Base-by-base conservation (phyloP, 2,113 vertebrate species). In the Pandion haliaetus region DNA sequence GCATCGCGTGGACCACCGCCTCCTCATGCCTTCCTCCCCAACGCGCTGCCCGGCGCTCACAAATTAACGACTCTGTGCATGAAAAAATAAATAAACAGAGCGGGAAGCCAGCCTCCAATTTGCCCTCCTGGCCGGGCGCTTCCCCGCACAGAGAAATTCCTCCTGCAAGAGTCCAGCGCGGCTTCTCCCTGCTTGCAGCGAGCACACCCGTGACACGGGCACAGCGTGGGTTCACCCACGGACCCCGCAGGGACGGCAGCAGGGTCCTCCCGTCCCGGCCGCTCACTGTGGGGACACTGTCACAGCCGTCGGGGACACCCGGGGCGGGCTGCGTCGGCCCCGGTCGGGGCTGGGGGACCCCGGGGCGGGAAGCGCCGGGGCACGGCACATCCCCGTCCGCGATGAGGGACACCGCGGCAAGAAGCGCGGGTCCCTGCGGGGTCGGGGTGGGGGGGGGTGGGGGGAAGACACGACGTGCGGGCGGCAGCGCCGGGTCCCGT, bases 41-140 rank as follows among this genome's bases (percentile, higher is more conserved):
- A 1, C 8, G 2, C 4, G 4, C 66, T 83, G 77, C 77, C 82
- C 23, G 2, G 61, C 11, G 9, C 83, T 71, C 80, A 45, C 70
- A 36, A n/a, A 95, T 63, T 86, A 83, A 82, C 45, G 54, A 84
- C 82, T 62, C 73, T 9, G 31, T 12, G 82, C 63, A 36, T 19
- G 82, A 77, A 86, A 72, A 91, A 92, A 92, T 42, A 89, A 96
- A 87, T 15, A 89, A 94, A 62, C 92, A 44, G 82, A 72, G 67
- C 62, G 7, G 17, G 54, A 82, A 88, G n/a, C 54, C 19, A 74
- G 52, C 44, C 90, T 85, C 76, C 42, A 50, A 66, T 20, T 61
- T 67, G 82, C 74, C 55, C 61, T 78, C 59, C 57, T 20, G 14
- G 62, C 49, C 55, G 11, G 63, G 16, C 9, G 26, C 66, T 63